Base-by-base conservation (phyloP, 2,113 vertebrate genomes). In the Abramis brama region DNA sequence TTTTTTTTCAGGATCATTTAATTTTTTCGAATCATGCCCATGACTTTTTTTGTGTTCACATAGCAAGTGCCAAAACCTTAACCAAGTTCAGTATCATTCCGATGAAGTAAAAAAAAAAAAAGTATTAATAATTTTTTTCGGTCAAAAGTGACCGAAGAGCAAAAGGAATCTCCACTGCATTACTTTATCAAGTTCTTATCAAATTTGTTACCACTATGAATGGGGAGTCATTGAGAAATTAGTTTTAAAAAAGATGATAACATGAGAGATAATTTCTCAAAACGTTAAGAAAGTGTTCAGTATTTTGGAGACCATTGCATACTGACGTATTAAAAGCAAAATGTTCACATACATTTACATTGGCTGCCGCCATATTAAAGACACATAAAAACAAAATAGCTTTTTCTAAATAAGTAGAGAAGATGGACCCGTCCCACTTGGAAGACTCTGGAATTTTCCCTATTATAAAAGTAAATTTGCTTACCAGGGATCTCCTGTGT, bases 371-470 rank as follows among this genome's bases (percentile, higher is more conserved):
- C 43, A 68, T 50, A 68, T 23, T 66, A 55, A 82, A 86, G 77
- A 50, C 74, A 25, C 66, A 66, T 84, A 80, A 88, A 86, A 80
- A 55, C 59, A 78, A 85, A 88, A 82, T 80, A 55, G 64, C 85
- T 87, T 68, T 50, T 86, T 85, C 83, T 73, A 79, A 71, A 73
- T 10, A 77, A 76, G 55, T 80, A 79, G 43, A 45, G 68, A 89
- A 70, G 86, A 91, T 43, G 85, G 70, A 82, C 86, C 27, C 19
- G 50, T 88, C 85, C 89, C 84, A 89, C 60, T 90, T 88, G 88
- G 87, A 89, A 30, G 39, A 86, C 64, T 74, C 45, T n/a, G 33
- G 59, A 84, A 86, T 89, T 89, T 90, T 90, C 86, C 88, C 82
- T 68, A 79, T 87, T 83, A 73, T 86, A 87, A 86, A 88, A 73